Base-by-base conservation (phyloP, 1,140 invertebrate genomes). In the Goniozus legneri region DNA sequence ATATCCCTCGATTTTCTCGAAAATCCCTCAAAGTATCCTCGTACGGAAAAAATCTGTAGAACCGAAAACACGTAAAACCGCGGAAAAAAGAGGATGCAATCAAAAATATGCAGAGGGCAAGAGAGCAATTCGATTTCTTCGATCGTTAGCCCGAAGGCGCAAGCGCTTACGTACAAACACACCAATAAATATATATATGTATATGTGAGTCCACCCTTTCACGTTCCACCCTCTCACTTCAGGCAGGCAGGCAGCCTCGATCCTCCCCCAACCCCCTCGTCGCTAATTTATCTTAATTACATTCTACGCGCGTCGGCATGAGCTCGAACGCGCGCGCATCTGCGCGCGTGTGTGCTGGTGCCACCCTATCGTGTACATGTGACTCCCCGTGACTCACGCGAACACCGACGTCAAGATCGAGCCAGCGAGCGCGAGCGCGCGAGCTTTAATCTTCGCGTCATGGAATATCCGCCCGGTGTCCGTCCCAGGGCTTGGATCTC, bases 241-340 rank as follows among this genome's bases (percentile, higher is more conserved):
- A 66, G 56, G 60, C 64, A n/a, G n/a, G n/a, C n/a, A n/a, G n/a
- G n/a, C n/a, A n/a, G n/a, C n/a, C n/a, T n/a, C n/a, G n/a, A n/a
- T n/a, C n/a, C n/a, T n/a, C n/a, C n/a, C n/a, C 65, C 59, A 65
- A 65, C 66, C 58, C 61, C 66, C 63, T 66, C 69, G 67, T 69
- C 67, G 67, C 69, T 71, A 71, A 71, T 71, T 71, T 71, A 71
- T 71, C 69, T 71, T 71, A 71, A 71, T 71, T 71, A 71, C 67
- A 71, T 71, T 71, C 69, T 69, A 65, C 62, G 65, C 62, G 64
- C 69, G 64, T 67, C 56, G 64, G 63, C 52, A 59, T 59, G 58
- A 52, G 50, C 49, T n/a, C n/a, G 50, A 37, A 39, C 37, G 37
- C 38, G 43, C 43, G 30, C 48, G 15, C n/a, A n/a, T n/a, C n/a